These are phyloP conservation scores for Catharus fuscescens DNA, from an alignment of 2,113 vertebrate species.

Conservation along the genomic window DNA sequence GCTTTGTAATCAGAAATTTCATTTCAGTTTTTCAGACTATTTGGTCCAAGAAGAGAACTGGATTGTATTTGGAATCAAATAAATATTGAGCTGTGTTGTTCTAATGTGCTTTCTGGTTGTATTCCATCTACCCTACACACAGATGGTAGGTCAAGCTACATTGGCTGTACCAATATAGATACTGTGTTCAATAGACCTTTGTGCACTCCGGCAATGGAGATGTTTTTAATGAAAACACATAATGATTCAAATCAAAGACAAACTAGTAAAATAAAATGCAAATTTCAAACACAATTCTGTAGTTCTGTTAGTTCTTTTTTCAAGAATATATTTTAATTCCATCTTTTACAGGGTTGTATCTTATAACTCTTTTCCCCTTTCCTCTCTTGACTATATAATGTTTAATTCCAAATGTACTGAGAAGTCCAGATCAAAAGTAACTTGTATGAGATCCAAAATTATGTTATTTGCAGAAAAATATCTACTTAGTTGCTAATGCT, in stretches of 20 bases:
- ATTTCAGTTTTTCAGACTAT: background rate
- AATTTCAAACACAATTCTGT: background rate
- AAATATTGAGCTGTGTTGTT: constrained; percentile 20
- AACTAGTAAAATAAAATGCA: background rate
- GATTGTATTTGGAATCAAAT: constrained; percentile 6
- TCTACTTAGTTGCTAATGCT: background rate
- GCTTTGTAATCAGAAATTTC: background rate
- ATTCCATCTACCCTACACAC: background rate
- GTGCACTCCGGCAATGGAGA: background rate
- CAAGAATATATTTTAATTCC: background rate
- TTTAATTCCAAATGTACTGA: background rate
- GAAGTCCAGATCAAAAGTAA: background rate
- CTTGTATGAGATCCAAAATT: background rate
- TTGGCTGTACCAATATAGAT: background rate
- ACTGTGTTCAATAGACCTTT: background rate
- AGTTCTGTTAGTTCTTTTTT: background rate
- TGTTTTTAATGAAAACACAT: background rate
- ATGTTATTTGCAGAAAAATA: background rate
- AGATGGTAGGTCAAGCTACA: background rate
- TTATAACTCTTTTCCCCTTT: background rate
- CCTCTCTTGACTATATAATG: background rate
- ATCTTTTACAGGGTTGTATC: background rate
- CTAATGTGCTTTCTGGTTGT: background rate
- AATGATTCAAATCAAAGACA: background rate
- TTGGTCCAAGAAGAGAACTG: background rate